These are phyloP conservation scores for Parus major DNA, from an alignment of 2,113 vertebrate genomes.

Conservation along the genomic window DNA sequence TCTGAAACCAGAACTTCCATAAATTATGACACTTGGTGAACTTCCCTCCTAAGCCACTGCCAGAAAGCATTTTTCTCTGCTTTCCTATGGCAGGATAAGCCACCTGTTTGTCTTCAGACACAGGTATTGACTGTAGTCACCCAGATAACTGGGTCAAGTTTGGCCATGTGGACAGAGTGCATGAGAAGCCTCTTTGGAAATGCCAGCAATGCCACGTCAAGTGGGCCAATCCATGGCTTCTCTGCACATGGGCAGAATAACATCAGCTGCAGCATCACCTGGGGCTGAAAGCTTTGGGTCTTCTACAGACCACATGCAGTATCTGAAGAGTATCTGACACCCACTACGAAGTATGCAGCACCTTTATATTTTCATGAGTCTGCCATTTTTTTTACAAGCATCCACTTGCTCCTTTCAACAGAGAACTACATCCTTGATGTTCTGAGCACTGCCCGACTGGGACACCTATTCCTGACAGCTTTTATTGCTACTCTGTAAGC, in stretches of 20 bases:
- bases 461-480: neutral
- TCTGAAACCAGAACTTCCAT: neutral
- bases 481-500: neutral
- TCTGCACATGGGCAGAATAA: neutral
- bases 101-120: neutral
- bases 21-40: neutral
- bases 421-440: neutral
- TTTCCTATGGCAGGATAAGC: neutral
- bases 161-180: neutral
- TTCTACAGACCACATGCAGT: neutral
- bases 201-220: neutral
- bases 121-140: neutral
- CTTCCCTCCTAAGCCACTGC: neutral
- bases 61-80: neutral
- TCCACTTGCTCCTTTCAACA: neutral
- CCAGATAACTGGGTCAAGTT: neutral
- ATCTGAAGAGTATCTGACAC: neutral
- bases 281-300: neutral
- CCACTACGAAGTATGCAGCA: neutral
- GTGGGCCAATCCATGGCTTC: fast-evolving
- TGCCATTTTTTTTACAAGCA: neutral
- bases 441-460: neutral
- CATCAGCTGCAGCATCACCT: neutral
- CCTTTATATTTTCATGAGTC: neutral
- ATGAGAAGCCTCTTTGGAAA: neutral